Conservation (phyloP, 1,140 invertebrate genomes). For the Helicoverpa armigera region DNA sequence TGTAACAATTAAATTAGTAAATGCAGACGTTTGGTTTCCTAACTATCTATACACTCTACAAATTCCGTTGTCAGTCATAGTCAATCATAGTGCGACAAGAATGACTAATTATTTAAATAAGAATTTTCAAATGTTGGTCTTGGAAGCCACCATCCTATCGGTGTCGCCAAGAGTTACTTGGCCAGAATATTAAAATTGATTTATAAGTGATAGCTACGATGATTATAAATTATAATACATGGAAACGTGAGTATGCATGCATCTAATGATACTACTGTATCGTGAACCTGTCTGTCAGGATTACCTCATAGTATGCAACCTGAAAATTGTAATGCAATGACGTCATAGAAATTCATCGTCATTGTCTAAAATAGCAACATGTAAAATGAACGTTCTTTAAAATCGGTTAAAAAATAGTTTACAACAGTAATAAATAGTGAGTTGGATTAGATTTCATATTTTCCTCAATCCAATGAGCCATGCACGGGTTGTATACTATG, state of each 20-base stretch:
- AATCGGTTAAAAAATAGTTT: too few species aligned
- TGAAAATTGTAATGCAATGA: too few species aligned
- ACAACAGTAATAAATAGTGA: too few species aligned
- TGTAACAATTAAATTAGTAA: slow-evolving; percentile 60
- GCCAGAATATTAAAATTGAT: slow-evolving; percentile 5
- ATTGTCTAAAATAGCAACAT: too few species aligned
- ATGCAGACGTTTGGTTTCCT: slow-evolving; percentile 63
- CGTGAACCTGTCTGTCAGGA: too few species aligned
- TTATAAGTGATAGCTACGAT: slow-evolving; percentile 15
- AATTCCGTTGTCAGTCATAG: slow-evolving; percentile 59
- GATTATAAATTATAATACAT: slow-evolving; percentile 28
- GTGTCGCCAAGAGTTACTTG: not conserved
- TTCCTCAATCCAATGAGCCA: too few species aligned
- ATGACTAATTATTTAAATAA: slow-evolving; percentile 1
- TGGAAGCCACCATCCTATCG: not conserved
- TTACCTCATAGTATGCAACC: too few species aligned
- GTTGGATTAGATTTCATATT: too few species aligned
- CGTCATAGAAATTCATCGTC: too few species aligned
- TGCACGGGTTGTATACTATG: too few species aligned
- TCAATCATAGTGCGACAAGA: slow-evolving; percentile 31
- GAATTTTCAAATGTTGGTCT: slow-evolving; percentile 1
- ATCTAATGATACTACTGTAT: not conserved
- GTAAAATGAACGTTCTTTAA: too few species aligned
- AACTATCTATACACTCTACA: slow-evolving; percentile 50
- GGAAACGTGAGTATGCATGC: not conserved